Conservation (phyloP, 2,797 vertebrate genomes). For the Neosalanx taihuensis region DNA sequence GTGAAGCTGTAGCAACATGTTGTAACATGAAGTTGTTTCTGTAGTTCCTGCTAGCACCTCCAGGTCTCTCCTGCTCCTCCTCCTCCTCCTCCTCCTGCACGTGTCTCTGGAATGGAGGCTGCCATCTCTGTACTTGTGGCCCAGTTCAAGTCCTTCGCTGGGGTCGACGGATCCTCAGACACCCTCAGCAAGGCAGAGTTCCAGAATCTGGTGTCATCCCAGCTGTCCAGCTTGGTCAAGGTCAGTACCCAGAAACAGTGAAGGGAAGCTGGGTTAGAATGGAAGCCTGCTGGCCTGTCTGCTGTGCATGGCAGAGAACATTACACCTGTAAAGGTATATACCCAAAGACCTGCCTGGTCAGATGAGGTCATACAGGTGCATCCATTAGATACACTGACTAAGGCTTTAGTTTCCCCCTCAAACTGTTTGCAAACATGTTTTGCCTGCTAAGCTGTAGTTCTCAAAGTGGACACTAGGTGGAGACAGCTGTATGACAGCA, state of each 20-base stretch:
- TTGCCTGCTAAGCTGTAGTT: slow-evolving; percentile 3
- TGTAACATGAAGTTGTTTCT: neutral
- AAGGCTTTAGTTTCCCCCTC: too few species aligned
- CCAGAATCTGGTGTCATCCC: slow-evolving; percentile 60
- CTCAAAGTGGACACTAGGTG: slow-evolving; percentile 45
- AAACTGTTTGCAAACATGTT: neutral
- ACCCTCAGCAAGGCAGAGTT: slow-evolving; percentile 77
- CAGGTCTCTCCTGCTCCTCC: neutral
- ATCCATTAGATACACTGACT: neutral
- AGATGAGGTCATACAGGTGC: neutral
- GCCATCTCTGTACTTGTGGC: slow-evolving; percentile 68
- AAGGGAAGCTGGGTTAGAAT: neutral
- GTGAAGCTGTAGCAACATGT: too few species aligned
- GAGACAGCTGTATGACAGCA: slow-evolving; percentile 35
- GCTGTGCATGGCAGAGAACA: neutral
- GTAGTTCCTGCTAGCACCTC: neutral
- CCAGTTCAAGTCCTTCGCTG: slow-evolving; percentile 71
- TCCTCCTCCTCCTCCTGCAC: too few species aligned
- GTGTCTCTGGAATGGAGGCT: slow-evolving; percentile 64
- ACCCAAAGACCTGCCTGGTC: neutral
- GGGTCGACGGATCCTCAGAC: slow-evolving; percentile 62
- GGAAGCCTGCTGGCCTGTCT: neutral
- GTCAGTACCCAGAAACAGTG: slow-evolving; percentile 38
- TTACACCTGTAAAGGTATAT: neutral
- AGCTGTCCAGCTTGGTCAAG: slow-evolving; percentile 72